Evolutionary conservation across 2,888 invertebrate genomes (phyloP).

Genomic region (Lycophotia porphyrea): DNA sequence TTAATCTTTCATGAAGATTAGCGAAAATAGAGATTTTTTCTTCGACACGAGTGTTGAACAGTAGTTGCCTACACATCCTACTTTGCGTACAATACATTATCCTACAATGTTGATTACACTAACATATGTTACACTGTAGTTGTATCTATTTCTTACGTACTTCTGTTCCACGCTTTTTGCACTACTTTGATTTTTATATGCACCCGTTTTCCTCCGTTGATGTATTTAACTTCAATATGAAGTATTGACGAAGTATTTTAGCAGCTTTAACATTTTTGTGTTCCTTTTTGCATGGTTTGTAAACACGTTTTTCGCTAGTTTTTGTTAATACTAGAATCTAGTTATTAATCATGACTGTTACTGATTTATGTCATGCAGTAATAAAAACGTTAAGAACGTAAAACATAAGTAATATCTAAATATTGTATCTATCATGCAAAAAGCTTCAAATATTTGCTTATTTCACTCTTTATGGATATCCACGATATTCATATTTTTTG

Average conservation of each 20-base stretch:
- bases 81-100: conserved; percentile 61
- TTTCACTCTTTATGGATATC: conserved; percentile 63
- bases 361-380: conserved; percentile 29
- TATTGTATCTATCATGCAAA: conserved; percentile 42
- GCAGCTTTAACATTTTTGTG: conserved; percentile 8
- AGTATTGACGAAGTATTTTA: conserved; percentile 24
- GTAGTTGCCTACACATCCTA: conserved; percentile 58
- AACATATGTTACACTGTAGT: conserved; percentile 59
- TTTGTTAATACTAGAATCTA: conserved; percentile 36
- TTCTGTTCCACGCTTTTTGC: conserved; percentile 34
- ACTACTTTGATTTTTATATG: conserved; percentile 34
- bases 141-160: conserved; percentile 25
- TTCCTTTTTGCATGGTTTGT: conserved; percentile 38
- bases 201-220: conserved; percentile 30
- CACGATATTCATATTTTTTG: conserved; percentile 90
- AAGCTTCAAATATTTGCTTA: conserved; percentile 60
- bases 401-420: conserved; percentile 25
- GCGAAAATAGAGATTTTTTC: conserved; percentile 45
- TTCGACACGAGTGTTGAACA: conserved; percentile 58
- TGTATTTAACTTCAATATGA: conserved; percentile 33
- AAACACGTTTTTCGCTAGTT: conserved; percentile 34
- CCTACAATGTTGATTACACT: conserved; percentile 60
- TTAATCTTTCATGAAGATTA: too few species aligned
- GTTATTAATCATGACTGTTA: conserved; percentile 30
- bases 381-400: conserved; percentile 26